These are phyloP conservation scores for Prinia subflava DNA, from an alignment of 2,113 vertebrate genomes.

Conservation along the genomic window DNA sequence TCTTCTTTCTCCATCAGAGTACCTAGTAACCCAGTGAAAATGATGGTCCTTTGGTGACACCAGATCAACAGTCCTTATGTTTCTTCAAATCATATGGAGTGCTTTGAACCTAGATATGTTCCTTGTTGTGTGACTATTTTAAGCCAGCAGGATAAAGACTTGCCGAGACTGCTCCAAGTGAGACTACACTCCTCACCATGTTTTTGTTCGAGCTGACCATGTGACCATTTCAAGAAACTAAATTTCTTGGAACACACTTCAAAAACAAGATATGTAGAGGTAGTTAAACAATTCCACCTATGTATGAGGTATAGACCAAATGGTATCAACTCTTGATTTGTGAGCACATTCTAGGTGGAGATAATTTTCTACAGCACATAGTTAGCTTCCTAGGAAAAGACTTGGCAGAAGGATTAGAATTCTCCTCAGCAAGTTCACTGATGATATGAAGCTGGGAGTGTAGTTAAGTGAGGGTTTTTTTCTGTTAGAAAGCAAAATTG, in stretches of 20 bases:
- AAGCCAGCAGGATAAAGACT: not conserved
- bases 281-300: not conserved
- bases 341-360: not conserved
- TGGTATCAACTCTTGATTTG: not conserved
- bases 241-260: not conserved
- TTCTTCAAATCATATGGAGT: not conserved
- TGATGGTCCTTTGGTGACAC: not conserved
- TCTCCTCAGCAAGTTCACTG: not conserved
- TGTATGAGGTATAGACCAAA: not conserved
- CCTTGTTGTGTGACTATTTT: not conserved
- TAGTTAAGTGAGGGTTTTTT: not conserved
- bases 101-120: not conserved
- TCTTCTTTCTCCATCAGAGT: not conserved
- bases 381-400: not conserved
- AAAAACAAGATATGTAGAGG: not conserved
- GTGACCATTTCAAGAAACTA: not conserved
- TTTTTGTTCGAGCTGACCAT: not conserved
- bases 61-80: not conserved
- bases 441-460: not conserved
- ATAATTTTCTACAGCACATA: not conserved
- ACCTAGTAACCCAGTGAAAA: not conserved
- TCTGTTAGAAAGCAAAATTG: not conserved
- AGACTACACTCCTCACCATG: not conserved
- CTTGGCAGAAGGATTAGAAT: not conserved
- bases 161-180: not conserved